Base-by-base conservation (phyloP, 1,140 invertebrate species). In the Brachionus rotundiformis region DNA sequence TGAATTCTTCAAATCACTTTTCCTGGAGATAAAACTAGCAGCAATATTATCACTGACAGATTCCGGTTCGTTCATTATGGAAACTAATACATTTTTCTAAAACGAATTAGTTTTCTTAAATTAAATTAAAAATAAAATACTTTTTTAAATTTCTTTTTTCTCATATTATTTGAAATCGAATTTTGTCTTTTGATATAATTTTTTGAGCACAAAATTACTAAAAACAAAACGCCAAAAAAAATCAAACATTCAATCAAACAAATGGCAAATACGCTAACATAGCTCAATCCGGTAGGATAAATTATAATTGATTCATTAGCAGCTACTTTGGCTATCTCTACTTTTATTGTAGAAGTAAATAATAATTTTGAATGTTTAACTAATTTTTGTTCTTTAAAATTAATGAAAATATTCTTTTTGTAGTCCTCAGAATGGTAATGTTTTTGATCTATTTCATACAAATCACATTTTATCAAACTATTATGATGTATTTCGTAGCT, bases 381-480 rank as follows among this genome's bases (percentile, higher is more conserved):
- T 13, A 27, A 44, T 29, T 44, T 73, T 73, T 44, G 16, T 25
- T 73, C 44, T 29, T 23, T 13, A 31, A 71, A 19, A 39, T 44
- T 25, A 23, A 73, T 10, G 13, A 44, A 44, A 44, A 73, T 68
- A 68, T 73, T 73, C 4, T 27, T 41, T 47, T 47, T 73, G 23
- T 73, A 73, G 27, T 73, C 36, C 13, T 25, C 23, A 13, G 39
- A 25, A 25, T 73, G 68, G 44, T 73, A 44, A 41, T 73, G 68
- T 0, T 23, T 31, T 41, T 7, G 68, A 44, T 73, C 68, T 5
- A 44, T 73, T 73, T 73, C 68, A 44, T 47, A 73, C 10, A 73
- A 44, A 2, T 41, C 68, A 73, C 68, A 73, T 25, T 73, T 73
- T 5, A 73, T 19, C 19, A 73, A 73, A 73, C 8, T 25, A 27